Percentiles rank a stretch among this genome's conserved stretches.
Conservation (phyloP, 2,888 invertebrate species). For the Adelognathus sp. region DNA sequence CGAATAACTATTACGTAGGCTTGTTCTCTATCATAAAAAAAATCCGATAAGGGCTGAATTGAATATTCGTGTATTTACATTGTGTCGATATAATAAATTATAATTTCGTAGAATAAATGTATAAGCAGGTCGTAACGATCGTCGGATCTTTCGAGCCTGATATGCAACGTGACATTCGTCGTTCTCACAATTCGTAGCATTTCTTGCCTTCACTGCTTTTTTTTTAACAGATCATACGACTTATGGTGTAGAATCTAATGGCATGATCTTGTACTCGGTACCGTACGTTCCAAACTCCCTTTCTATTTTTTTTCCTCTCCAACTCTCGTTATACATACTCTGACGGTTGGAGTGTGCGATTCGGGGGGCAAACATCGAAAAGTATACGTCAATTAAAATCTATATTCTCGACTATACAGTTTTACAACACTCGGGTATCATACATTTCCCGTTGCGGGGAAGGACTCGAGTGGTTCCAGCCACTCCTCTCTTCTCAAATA, state of each 20-base stretch:
- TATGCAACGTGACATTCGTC: constrained; percentile 55
- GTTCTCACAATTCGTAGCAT: no score
- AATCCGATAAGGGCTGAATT: constrained; percentile 12
- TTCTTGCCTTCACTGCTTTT: not conserved
- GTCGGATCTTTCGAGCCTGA: constrained; percentile 49
- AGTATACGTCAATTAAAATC: constrained; percentile 25
- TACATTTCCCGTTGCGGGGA: constrained; percentile 43
- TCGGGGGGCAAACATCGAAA: constrained; percentile 1
- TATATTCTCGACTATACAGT: constrained; percentile 33
- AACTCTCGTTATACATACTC: constrained; percentile 6
- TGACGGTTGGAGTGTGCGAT: constrained; percentile 23
- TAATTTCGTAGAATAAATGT: constrained; percentile 26
- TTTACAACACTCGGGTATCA: constrained; percentile 38
- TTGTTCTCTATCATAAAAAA: constrained; percentile 24
- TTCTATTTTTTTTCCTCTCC: not conserved
- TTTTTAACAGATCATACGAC: constrained; percentile 49
- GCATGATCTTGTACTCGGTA: constrained; percentile 65
- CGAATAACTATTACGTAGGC: constrained; percentile 36
- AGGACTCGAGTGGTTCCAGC: constrained; percentile 68
- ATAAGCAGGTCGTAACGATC: constrained; percentile 41
- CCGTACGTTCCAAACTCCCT: constrained; percentile 45
- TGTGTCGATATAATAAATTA: constrained; percentile 46
- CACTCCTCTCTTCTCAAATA: constrained; percentile 64
- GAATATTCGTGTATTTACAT: constrained; percentile 45
- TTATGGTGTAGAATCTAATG: constrained; percentile 65